Evolutionary conservation across 2,888 invertebrate genomes (phyloP).

Genomic region (Nomada goodeniana): DNA sequence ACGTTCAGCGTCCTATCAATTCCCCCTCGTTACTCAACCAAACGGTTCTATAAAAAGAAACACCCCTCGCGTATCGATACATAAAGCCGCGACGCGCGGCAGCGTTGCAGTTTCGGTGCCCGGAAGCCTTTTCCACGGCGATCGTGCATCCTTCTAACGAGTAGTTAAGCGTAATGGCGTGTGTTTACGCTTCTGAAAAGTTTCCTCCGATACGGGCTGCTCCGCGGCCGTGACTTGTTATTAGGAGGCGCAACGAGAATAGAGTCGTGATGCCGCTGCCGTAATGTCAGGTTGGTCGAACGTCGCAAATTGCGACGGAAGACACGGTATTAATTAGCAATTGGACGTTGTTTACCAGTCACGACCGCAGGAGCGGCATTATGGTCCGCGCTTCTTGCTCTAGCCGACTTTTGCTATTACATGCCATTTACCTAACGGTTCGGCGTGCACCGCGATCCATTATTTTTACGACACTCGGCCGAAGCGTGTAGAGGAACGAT

Average conservation of each 20-base stretch:
- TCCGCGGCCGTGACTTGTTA: constrained; percentile 37
- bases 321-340: constrained; percentile 70
- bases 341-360: constrained; percentile 71
- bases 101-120: neutral
- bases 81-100: too few relatives aligned
- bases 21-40: neutral
- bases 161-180: constrained; percentile 48
- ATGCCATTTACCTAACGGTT: constrained; percentile 80
- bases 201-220: constrained; percentile 25
- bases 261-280: constrained; percentile 61
- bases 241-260: constrained; percentile 55
- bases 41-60: neutral
- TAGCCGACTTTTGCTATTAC: constrained; percentile 77
- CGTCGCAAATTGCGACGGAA: constrained; percentile 67
- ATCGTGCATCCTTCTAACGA: constrained; percentile 8
- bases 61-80: neutral
- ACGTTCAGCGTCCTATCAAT: constrained; percentile 41
- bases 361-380: constrained; percentile 58
- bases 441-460: constrained; percentile 77
- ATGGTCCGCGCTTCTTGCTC: constrained; percentile 58
- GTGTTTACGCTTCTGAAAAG: constrained; percentile 49
- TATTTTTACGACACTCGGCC: constrained; percentile 82
- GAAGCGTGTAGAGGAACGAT: constrained; percentile 73
- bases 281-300: constrained; percentile 61
- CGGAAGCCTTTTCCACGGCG: constrained; percentile 24